Evolutionary conservation across 2,888 invertebrate genomes (phyloP).

Genomic region (Fissipunctia ypsillon): DNA sequence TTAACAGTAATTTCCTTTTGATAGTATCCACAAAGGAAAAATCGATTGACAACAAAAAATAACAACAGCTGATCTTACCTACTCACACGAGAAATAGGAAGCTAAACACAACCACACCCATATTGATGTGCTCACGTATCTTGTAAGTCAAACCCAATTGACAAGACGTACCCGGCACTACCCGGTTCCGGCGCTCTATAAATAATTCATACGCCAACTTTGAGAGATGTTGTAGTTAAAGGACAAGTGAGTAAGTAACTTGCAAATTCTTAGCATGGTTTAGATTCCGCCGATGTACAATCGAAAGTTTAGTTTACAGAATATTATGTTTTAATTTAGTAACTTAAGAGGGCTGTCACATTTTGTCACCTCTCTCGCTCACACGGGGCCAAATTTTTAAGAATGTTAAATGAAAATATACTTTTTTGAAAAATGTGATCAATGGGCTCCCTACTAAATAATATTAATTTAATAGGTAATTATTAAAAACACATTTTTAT

Average conservation of each 20-base stretch:
- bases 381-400: too few species aligned
- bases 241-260: conserved; percentile 46
- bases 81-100: conserved; percentile 3
- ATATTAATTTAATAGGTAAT: too few species aligned
- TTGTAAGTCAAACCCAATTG: conserved; percentile 58
- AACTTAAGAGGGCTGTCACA: too few species aligned
- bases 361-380: too few species aligned
- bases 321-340: too few species aligned
- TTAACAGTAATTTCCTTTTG: background rate
- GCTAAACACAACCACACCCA: conserved; percentile 34
- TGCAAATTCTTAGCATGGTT: conserved; percentile 53
- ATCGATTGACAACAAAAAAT: background rate
- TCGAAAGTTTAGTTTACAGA: background rate
- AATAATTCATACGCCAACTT: conserved; percentile 62
- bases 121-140: conserved; percentile 48
- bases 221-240: conserved; percentile 54
- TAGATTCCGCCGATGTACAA: conserved; percentile 9
- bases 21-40: background rate
- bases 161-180: conserved; percentile 37
- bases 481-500: too few species aligned
- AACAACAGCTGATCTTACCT: background rate
- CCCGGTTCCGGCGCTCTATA: conserved; percentile 48
- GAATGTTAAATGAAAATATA: too few species aligned
- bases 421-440: too few species aligned
- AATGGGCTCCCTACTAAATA: too few species aligned